Evolutionary conservation across 2,113 vertebrate genomes (phyloP), one percentile per base, ranked within the genome.

Genomic region (Lamprotornis superbus): DNA sequence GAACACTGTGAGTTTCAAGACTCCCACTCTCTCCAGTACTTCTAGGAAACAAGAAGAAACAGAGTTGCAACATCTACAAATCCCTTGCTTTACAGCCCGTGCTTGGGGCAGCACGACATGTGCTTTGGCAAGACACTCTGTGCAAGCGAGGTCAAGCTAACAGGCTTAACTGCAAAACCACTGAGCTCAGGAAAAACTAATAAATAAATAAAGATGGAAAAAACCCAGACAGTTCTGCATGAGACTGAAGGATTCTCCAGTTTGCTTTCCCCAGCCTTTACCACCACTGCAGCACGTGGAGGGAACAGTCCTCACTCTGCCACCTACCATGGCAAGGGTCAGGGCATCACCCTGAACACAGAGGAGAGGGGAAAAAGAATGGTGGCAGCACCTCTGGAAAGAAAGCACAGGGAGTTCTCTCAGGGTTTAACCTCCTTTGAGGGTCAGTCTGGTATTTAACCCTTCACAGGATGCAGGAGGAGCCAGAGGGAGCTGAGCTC

Each of bases 1-100:
- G 83, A 90, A 52, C 56, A 33, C 13, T 13, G 2, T 2, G 57
- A 90, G 59, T 80, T 87, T 89, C 56, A 63, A 87, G 91, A 89
- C 52, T 74, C 47, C 9, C 35, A 71, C 20, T 10, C 35, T 81
- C 52, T 47, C 49, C 1, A 3, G 68, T 52, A 89, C 44, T 97
- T 97, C 96, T 93, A 95, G 90, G 95, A 96, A 96, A 88, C 16
- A 39, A 75, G 73, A 86, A 96, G 76, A 88, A 86, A 83, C 2
- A 2, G 75, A 96, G 28, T 97, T 96, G 96, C 95, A 95, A 96
- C 93, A 96, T 95, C 94, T 52, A 64, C 60, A 94, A 94, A 95
- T 88, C 94, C 85, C 83, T n/a, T 67, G 35, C 73, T 78, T 67
- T 90, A 52, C 53, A 87, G 93, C 28, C 85, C 7, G 90, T 88